Evolutionary conservation across 2,888 invertebrate genomes (phyloP).

Genomic region (Brachynemurus nebulosus): DNA sequence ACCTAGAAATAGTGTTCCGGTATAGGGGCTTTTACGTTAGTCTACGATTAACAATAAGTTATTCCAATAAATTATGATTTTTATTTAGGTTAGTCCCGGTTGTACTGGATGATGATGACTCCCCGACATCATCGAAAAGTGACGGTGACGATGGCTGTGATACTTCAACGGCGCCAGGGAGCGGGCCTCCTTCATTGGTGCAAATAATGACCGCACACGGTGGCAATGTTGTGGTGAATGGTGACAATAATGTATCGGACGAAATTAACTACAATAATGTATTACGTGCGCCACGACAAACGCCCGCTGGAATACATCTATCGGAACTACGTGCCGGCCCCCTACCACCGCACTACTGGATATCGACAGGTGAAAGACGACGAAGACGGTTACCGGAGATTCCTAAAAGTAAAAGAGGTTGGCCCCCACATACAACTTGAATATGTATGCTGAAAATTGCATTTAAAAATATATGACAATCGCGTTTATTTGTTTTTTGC

Average conservation of each 20-base stretch:
- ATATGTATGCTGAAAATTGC: conserved; percentile 1
- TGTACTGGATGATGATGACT: conserved; percentile 67
- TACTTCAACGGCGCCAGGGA: conserved; percentile 4
- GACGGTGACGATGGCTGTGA: conserved; percentile 41
- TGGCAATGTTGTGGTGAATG: neutral
- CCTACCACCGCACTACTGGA: conserved; percentile 5
- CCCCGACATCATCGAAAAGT: conserved; percentile 63
- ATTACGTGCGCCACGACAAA: conserved; percentile 5
- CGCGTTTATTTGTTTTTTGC: neutral
- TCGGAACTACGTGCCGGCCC: too few relatives aligned
- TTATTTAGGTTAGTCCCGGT: conserved; percentile 64
- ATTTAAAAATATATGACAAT: conserved; percentile 1
- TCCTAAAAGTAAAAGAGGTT: conserved; percentile 77
- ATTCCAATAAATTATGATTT: neutral
- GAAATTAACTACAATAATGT: conserved; percentile 14
- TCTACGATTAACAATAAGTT: too few relatives aligned
- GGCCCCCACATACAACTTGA: conserved; percentile 2
- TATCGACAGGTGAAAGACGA: conserved; percentile 40
- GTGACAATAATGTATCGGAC: conserved; percentile 7
- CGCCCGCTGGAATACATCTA: too few relatives aligned
- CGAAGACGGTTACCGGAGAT: conserved; percentile 79
- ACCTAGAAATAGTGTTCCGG: too few relatives aligned
- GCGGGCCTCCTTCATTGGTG: conserved; percentile 9
- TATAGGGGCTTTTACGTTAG: too few relatives aligned
- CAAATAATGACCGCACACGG: conserved; percentile 5